These are phyloP conservation scores for Hylia prasina DNA, from an alignment of 2,113 vertebrate genomes.

Conservation along the genomic window DNA sequence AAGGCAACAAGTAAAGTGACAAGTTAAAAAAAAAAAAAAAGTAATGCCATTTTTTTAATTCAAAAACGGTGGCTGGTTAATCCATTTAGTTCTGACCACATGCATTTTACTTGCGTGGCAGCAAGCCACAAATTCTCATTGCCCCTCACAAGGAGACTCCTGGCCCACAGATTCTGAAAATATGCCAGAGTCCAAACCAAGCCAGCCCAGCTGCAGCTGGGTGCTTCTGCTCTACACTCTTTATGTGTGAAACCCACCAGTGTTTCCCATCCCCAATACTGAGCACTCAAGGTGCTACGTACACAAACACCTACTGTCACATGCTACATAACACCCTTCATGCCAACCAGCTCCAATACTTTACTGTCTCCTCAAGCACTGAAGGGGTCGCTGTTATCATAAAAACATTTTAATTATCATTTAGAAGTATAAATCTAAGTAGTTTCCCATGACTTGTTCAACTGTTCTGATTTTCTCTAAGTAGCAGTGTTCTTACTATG, in stretches of 20 bases:
- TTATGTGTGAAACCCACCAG: neutral
- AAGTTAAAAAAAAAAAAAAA: neutral
- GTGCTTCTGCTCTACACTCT: neutral
- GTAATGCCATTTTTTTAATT: neutral
- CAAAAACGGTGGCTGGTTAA: neutral
- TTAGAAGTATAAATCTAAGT: neutral
- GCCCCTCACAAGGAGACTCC: neutral
- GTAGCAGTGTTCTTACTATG: neutral
- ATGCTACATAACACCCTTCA: neutral
- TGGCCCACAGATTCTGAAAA: neutral
- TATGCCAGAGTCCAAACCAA: neutral
- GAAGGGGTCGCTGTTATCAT: neutral
- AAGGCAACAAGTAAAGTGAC: neutral
- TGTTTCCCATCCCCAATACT: neutral
- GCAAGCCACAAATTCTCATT: neutral
- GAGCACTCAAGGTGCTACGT: neutral
- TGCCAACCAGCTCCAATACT: neutral
- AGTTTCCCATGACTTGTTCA: neutral
- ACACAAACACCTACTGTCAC: neutral
- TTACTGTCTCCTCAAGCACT: neutral
- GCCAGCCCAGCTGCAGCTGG: neutral
- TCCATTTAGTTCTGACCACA: neutral
- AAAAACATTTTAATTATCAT: neutral
- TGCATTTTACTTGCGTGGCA: neutral
- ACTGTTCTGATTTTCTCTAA: neutral